Evolutionary conservation across 2,113 vertebrate genomes (phyloP).

Genomic region (Kobus ellipsiprymnus): DNA sequence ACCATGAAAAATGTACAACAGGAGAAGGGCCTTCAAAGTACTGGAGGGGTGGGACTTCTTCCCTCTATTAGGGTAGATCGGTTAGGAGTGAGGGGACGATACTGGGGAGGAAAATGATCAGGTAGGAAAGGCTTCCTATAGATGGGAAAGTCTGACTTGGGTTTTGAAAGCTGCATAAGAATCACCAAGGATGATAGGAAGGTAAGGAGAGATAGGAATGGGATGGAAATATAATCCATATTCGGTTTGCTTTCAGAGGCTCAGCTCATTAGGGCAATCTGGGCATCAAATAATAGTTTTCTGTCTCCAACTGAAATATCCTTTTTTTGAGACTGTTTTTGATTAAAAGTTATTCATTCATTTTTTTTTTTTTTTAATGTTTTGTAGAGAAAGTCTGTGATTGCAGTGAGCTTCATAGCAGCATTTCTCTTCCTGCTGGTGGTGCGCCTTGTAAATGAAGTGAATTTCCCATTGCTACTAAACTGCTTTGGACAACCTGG

Average conservation of each 20-base stretch:
- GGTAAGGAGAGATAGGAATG: background rate
- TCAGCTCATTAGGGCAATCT: background rate
- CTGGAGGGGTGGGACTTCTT: too few relatives aligned
- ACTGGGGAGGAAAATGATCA: background rate
- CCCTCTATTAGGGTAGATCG: background rate
- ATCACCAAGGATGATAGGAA: background rate
- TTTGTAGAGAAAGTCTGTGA: constrained; percentile 89
- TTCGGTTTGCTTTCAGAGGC: background rate
- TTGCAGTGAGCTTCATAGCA: constrained; percentile 86
- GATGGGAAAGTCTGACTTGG: background rate
- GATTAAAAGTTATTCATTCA: background rate
- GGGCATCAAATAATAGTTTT: background rate
- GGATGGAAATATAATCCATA: background rate
- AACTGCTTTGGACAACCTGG: constrained; percentile 88
- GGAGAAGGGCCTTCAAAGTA: background rate
- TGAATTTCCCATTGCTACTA: constrained; percentile 87
- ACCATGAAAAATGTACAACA: background rate
- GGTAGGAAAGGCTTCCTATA: background rate
- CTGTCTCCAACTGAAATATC: background rate
- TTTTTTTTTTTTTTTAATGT: constrained; percentile 19
- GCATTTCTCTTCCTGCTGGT: constrained; percentile 90
- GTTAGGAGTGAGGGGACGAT: background rate
- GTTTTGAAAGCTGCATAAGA: background rate
- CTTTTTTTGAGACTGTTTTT: background rate
- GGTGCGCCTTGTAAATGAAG: constrained; percentile 89